These are phyloP conservation scores for Geotrypetes seraphini DNA, from an alignment of 2,797 vertebrate genomes.

Conservation along the genomic window DNA sequence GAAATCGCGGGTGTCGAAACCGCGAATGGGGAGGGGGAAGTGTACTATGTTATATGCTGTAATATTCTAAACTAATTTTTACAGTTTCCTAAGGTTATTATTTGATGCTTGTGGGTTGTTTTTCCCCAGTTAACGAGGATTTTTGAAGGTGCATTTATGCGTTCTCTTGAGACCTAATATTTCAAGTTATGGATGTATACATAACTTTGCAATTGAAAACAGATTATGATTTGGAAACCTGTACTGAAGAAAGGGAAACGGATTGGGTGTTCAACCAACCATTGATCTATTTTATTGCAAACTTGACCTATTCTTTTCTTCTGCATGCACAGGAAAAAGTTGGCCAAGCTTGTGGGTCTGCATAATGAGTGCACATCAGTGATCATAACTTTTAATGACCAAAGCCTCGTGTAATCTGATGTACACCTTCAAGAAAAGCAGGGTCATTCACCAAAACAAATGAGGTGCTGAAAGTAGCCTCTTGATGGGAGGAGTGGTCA, in stretches of 20 bases:
- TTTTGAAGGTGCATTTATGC: slow-evolving; percentile 13
- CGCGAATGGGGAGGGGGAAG: too few relatives aligned
- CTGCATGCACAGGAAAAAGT: neutral
- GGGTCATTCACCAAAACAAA: slow-evolving; percentile 5
- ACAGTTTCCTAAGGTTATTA: slow-evolving; percentile 31
- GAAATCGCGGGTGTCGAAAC: too few relatives aligned
- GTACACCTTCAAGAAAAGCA: neutral
- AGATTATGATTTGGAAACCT: neutral
- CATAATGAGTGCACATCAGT: too few relatives aligned
- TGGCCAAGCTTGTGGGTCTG: neutral
- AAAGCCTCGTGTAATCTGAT: slow-evolving; percentile 9
- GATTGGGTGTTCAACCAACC: slow-evolving; percentile 8
- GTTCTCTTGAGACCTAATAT: slow-evolving; percentile 10
- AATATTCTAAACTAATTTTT: slow-evolving; percentile 44
- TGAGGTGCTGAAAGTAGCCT: slow-evolving; percentile 15
- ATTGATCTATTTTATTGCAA: slow-evolving; percentile 16
- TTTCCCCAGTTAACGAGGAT: slow-evolving; percentile 12
- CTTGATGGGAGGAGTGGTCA: neutral
- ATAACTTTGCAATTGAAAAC: slow-evolving; percentile 1
- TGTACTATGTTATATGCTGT: too few relatives aligned
- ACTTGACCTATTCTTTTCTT: neutral
- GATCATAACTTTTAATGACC: slow-evolving; percentile 13
- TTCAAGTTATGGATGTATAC: slow-evolving; percentile 17
- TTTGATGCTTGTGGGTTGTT: slow-evolving; percentile 21
- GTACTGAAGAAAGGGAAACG: neutral